Conservation (phyloP, 2,888 invertebrate species). For the Drosophila kambysellisi region DNA sequence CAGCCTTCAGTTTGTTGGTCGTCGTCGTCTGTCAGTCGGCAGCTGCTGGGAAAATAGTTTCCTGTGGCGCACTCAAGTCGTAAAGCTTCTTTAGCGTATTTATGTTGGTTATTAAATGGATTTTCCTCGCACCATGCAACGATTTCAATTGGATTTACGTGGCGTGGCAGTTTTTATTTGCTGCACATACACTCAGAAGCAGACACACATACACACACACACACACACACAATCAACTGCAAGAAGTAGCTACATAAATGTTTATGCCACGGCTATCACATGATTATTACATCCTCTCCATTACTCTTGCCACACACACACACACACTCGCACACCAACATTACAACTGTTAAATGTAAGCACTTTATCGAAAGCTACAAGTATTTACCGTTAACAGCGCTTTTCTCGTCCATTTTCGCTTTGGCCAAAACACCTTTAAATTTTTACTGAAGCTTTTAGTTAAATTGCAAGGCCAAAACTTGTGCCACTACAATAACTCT, state of each 20-base stretch:
- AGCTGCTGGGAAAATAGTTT: constrained; percentile 53
- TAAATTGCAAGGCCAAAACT: constrained; percentile 67
- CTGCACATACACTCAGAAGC: constrained; percentile 26
- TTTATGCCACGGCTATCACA: constrained; percentile 63
- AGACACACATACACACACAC: constrained; percentile 16
- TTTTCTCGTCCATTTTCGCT: constrained; percentile 6
- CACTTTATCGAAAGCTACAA: constrained; percentile 58
- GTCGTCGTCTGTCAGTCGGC: constrained; percentile 22
- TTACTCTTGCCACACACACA: neutral
- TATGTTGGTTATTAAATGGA: constrained; percentile 80
- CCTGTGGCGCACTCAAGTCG: constrained; percentile 72
- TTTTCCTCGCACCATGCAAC: constrained; percentile 66
- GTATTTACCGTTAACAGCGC: constrained; percentile 28
- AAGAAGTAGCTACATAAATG: constrained; percentile 68
- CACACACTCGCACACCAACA: neutral
- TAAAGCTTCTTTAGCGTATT: constrained; percentile 77
- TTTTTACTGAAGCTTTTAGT: constrained; percentile 74
- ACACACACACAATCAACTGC: constrained; percentile 11
- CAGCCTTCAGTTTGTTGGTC: constrained; percentile 12
- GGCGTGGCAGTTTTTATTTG: constrained; percentile 54
- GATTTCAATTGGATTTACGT: constrained; percentile 78
- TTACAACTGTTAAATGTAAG: constrained; percentile 38
- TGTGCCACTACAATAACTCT: constrained; percentile 72
- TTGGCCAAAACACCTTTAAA: constrained; percentile 68
- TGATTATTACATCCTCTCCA: constrained; percentile 52